These are phyloP conservation scores for Austrolebias charrua DNA, from an alignment of 2,797 vertebrate species.

Conservation along the genomic window DNA sequence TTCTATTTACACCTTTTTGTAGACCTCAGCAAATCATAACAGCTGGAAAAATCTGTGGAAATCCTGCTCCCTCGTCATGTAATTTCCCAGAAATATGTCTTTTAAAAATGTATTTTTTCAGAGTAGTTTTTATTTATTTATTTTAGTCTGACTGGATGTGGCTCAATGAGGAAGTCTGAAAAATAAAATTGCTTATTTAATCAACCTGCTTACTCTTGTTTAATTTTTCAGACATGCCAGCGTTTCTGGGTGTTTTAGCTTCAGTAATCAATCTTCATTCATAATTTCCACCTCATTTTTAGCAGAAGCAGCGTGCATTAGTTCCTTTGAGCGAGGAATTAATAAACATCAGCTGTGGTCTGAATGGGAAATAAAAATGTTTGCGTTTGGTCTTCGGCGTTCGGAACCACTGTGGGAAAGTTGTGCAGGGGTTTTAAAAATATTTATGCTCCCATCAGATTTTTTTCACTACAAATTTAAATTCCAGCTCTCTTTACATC, in stretches of 20 bases:
- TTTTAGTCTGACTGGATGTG: not conserved
- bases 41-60: conserved; percentile 38
- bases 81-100: conserved; percentile 28
- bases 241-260: no score
- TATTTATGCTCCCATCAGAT: not conserved
- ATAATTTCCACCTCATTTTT: no score
- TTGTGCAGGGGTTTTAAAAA: not conserved
- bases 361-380: no score
- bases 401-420: not conserved
- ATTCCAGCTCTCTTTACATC: not conserved
- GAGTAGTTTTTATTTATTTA: not conserved
- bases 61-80: conserved; percentile 30
- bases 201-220: conserved; percentile 6
- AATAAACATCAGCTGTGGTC: no score
- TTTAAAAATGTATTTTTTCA: not conserved
- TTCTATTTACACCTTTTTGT: conserved; percentile 12
- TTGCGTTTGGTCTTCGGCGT: not conserved
- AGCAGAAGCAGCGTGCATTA: no score
- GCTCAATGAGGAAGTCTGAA: conserved; percentile 42
- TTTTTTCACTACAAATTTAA: not conserved
- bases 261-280: no score
- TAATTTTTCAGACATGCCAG: not conserved
- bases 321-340: no score
- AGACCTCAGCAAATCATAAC: conserved; percentile 30
- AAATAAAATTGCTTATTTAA: not conserved